A percentile compares a stretch with the other conserved stretches of the same genome.
phyloP scores from a whole-genome alignment of 2,113 vertebrate genomes.

The Anarrhichthys ocellatus region DNA sequence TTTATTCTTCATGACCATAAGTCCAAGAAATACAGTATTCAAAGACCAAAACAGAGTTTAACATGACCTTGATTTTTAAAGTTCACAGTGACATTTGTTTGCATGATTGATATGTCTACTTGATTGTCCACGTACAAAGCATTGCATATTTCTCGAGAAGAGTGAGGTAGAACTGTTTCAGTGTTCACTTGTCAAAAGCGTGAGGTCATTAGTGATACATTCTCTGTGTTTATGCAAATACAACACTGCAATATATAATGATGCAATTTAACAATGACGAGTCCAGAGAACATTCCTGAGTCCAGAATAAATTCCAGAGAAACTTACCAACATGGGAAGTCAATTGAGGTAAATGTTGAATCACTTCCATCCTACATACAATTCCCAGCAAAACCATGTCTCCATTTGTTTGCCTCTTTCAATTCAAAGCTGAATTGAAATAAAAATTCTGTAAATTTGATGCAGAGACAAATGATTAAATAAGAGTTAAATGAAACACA shows the following conservation, averaged over 20 bases:
- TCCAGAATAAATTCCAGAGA: constrained; percentile 70
- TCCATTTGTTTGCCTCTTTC: constrained; percentile 21
- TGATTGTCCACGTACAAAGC: constrained; percentile 78
- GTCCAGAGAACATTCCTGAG: constrained; percentile 62
- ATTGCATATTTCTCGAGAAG: constrained; percentile 74
- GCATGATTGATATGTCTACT: constrained; percentile 47
- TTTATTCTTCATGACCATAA: constrained; percentile 76
- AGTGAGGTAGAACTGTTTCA: constrained; percentile 79
- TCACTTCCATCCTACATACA: constrained; percentile 44
- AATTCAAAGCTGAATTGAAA: constrained; percentile 48
- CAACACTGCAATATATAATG: constrained; percentile 63
- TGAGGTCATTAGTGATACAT: constrained; percentile 68
- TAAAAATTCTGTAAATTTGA: constrained; percentile 26
- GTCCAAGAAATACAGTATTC: constrained; percentile 72
- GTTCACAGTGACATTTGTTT: constrained; percentile 63
- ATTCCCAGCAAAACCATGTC: constrained; percentile 21
- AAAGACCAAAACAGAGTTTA: constrained; percentile 61
- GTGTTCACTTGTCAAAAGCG: constrained; percentile 57
- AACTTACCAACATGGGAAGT: constrained; percentile 75
- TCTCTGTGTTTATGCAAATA: constrained; percentile 67
- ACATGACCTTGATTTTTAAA: constrained; percentile 23
- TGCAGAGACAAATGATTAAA: constrained; percentile 60
- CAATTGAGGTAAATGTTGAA: constrained; percentile 75
- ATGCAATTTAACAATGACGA: constrained; percentile 44
- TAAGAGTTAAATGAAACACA: constrained; percentile 46